These are phyloP conservation scores for Cerceris ruficornis DNA, from an alignment of 2,888 invertebrate genomes.

Conservation along the genomic window DNA sequence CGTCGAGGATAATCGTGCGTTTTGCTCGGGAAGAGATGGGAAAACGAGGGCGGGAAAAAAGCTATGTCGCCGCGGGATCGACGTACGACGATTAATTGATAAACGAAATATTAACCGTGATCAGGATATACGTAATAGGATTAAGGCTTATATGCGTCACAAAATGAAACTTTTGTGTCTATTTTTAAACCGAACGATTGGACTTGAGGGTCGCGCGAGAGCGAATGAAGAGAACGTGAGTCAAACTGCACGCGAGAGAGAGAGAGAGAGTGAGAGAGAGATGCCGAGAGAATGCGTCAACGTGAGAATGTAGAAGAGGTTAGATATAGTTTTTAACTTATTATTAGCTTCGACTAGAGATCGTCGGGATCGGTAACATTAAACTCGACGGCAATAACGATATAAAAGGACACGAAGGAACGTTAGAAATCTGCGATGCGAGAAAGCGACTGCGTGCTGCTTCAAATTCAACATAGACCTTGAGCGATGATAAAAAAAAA, in stretches of 20 bases:
- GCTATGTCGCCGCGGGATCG: constrained; percentile 17
- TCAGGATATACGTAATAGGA: constrained; percentile 81
- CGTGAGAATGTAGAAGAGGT: constrained; percentile 48
- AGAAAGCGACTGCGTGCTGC: constrained; percentile 31
- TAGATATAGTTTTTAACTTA: constrained; percentile 71
- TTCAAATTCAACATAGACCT: constrained; percentile 18
- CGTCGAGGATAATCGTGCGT: constrained; percentile 11
- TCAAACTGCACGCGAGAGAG: constrained; percentile 24
- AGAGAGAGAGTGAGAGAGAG: constrained; percentile 13
- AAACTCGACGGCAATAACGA: constrained; percentile 6
- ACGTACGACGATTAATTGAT: constrained; percentile 43
- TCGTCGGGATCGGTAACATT: constrained; percentile 36
- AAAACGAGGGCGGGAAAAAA: background rate
- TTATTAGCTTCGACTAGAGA: constrained; percentile 64
- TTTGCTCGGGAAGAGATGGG: constrained; percentile 10
- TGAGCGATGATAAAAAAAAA: background rate
- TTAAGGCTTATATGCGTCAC: constrained; percentile 72
- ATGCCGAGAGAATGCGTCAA: constrained; percentile 7
- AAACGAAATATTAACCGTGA: constrained; percentile 75
- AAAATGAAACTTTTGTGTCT: constrained; percentile 76
- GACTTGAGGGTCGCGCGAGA: constrained; percentile 54
- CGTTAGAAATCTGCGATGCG: constrained; percentile 10
- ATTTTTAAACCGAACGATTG: constrained; percentile 79
- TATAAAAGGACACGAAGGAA: constrained; percentile 48
- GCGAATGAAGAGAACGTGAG: constrained; percentile 20